phyloP scores from a whole-genome alignment of 1,140 invertebrate species.

The Temnothorax nylanderi region DNA sequence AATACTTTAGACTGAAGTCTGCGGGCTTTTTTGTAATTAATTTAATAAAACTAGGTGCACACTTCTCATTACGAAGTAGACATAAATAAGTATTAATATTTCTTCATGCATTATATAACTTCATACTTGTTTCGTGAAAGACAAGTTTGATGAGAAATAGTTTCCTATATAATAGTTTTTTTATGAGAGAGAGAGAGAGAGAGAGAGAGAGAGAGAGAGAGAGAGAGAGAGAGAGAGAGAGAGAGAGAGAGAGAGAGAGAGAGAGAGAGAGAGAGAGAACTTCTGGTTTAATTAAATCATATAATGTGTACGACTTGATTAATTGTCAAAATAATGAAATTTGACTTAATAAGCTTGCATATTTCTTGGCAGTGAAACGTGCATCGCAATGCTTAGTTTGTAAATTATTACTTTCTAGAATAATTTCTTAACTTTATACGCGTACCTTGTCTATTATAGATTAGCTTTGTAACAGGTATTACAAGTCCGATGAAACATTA shows the following conservation, averaged over 20 bases:
- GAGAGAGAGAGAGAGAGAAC: not conserved
- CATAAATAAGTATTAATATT: not conserved
- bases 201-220: not conserved
- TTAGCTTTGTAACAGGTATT: not conserved
- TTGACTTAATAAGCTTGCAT: not conserved
- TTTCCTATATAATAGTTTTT: not conserved
- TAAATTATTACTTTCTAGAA: constrained; percentile 9
- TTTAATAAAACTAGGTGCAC: not conserved
- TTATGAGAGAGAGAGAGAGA: not conserved
- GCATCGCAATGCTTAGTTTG: not conserved
- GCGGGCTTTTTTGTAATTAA: not conserved
- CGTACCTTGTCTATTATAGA: not conserved
- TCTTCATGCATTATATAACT: not conserved
- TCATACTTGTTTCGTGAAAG: not conserved
- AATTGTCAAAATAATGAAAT: constrained; percentile 4
- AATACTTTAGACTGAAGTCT: not conserved
- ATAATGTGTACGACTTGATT: not conserved
- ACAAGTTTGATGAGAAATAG: not conserved
- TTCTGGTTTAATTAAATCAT: not conserved
- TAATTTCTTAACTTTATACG: not conserved
- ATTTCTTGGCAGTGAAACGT: not conserved
- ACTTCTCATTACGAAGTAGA: not conserved
- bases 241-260: not conserved
- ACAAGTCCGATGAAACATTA: not conserved
- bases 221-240: not conserved